phyloP scores from a whole-genome alignment of 2,888 invertebrate genomes.

The Ernsta delagoae region DNA sequence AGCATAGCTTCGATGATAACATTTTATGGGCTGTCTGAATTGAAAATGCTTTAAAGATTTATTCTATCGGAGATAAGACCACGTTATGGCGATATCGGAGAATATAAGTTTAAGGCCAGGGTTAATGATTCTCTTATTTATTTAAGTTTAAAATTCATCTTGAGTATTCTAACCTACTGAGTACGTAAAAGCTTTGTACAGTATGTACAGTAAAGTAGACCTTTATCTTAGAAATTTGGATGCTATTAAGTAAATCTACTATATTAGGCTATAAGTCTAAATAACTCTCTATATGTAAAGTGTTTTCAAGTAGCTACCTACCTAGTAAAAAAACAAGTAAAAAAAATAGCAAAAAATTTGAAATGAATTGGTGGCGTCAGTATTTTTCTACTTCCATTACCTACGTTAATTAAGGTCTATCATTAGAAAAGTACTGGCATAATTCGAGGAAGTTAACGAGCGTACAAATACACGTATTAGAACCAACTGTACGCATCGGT shows the following conservation, averaged over 20 bases:
- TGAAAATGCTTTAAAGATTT: slow-evolving; percentile 16
- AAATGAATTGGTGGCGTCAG: neutral
- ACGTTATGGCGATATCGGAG: slow-evolving; percentile 14
- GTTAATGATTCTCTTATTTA: too few species aligned
- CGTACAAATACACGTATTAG: slow-evolving; percentile 9
- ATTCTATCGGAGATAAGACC: neutral
- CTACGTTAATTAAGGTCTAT: neutral
- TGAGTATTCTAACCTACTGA: too few species aligned
- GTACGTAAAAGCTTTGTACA: too few species aligned
- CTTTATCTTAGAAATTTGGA: too few species aligned
- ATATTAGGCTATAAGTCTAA: too few species aligned
- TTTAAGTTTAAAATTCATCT: too few species aligned
- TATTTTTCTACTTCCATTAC: slow-evolving; percentile 2
- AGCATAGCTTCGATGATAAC: slow-evolving; percentile 10
- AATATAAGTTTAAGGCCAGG: neutral
- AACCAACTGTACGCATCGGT: slow-evolving; percentile 24
- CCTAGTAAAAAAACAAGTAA: neutral
- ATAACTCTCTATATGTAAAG: too few species aligned
- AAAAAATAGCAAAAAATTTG: neutral
- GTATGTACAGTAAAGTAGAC: too few species aligned
- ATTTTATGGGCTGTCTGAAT: slow-evolving; percentile 28
- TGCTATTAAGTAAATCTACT: too few species aligned
- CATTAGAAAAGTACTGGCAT: slow-evolving; percentile 10
- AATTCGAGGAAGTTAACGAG: slow-evolving; percentile 28
- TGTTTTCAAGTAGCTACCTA: too few species aligned